Evolutionary conservation across 2,113 vertebrate genomes (phyloP).

Genomic region (Brachypteracias leptosomus): DNA sequence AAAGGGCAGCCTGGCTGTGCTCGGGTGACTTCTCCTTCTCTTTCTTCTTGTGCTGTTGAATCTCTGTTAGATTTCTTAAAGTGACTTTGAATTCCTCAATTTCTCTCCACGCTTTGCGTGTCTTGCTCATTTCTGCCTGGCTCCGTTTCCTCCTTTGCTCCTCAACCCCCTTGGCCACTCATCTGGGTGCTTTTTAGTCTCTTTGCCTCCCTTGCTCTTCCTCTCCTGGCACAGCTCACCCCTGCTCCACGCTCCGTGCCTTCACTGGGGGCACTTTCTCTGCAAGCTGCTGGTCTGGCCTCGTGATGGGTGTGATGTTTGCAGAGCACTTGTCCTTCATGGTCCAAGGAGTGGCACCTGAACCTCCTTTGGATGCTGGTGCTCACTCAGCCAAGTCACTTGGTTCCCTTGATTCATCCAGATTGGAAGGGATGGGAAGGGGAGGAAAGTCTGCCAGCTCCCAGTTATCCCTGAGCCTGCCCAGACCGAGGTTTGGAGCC

Average conservation of each 20-base stretch:
- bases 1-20: background rate
- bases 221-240: background rate
- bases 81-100: background rate
- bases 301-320: background rate
- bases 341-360: background rate
- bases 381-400: background rate
- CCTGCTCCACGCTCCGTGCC: background rate
- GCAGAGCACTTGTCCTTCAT: background rate
- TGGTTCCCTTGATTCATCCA: background rate
- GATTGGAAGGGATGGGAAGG: background rate
- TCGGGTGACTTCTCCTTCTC: background rate
- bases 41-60: background rate
- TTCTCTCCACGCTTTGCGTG: rapidly evolving
- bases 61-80: background rate
- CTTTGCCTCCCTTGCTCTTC: background rate
- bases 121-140: background rate
- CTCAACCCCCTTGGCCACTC: background rate
- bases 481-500: background rate
- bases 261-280: background rate
- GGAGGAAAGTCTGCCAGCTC: background rate
- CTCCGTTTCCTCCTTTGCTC: background rate
- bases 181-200: background rate
- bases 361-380: background rate
- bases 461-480: background rate
- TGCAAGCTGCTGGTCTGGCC: background rate